Evolutionary conservation across 2,888 invertebrate genomes (phyloP).

Genomic region (Ectobius pallidus): DNA sequence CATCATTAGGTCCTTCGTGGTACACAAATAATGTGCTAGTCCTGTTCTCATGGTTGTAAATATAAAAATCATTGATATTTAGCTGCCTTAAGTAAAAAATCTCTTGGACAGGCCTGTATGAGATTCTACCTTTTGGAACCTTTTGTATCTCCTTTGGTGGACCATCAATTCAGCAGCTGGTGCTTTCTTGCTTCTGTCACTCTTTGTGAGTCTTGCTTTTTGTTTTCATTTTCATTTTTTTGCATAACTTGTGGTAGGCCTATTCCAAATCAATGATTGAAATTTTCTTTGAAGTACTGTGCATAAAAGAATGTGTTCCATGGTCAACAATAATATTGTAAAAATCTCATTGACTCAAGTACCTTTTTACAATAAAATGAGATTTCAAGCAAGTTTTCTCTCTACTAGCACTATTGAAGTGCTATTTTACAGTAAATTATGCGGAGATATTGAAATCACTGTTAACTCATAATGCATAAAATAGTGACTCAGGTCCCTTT

Average conservation of each 20-base stretch:
- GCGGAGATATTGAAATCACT: too few relatives aligned
- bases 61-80: not conserved
- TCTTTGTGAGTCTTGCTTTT: not conserved
- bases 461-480: too few relatives aligned
- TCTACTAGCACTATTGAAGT: too few relatives aligned
- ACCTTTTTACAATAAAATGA: too few relatives aligned
- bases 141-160: not conserved
- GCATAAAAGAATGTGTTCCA: not conserved
- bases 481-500: too few relatives aligned
- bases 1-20: not conserved
- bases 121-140: not conserved
- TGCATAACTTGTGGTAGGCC: not conserved
- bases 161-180: not conserved
- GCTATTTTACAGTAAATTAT: too few relatives aligned
- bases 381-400: too few relatives aligned
- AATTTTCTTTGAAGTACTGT: not conserved
- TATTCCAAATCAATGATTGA: not conserved
- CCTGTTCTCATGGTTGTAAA: not conserved
- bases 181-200: slow-evolving; percentile 6
- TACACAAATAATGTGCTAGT: not conserved
- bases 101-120: not conserved
- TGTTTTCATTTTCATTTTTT: not conserved
- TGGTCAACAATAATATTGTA: too few relatives aligned
- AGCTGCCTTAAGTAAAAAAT: not conserved
- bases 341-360: too few relatives aligned